These are phyloP conservation scores for Vanessa cardui DNA, from an alignment of 2,888 invertebrate genomes.

Conservation along the genomic window DNA sequence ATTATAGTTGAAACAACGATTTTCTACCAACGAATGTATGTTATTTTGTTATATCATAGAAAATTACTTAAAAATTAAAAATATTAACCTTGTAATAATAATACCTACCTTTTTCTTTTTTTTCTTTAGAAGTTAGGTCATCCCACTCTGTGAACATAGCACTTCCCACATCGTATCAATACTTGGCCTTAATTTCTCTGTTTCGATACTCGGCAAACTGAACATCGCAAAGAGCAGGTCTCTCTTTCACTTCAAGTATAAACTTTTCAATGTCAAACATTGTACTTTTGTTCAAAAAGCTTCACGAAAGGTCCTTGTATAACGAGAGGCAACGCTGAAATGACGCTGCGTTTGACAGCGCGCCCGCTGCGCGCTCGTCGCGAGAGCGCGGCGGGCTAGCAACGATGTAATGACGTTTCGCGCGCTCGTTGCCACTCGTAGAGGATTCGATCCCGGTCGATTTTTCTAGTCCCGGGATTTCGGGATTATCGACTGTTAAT, in stretches of 20 bases:
- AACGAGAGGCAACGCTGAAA: slow-evolving; percentile 1
- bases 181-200: slow-evolving; percentile 21
- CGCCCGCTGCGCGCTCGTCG: not conserved
- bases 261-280: slow-evolving; percentile 41
- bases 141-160: slow-evolving; percentile 38
- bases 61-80: slow-evolving; percentile 9
- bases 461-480: too few species aligned
- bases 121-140: slow-evolving; percentile 33
- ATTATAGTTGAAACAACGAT: slow-evolving; percentile 4
- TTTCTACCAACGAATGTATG: slow-evolving; percentile 2
- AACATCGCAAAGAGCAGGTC: slow-evolving; percentile 12
- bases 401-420: slow-evolving; percentile 33
- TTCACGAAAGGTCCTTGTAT: not conserved
- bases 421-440: slow-evolving; percentile 39
- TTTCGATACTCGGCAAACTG: slow-evolving; percentile 1
- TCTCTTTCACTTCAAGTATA: slow-evolving; percentile 42
- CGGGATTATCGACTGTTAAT: too few species aligned
- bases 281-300: slow-evolving; percentile 31
- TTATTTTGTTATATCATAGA: slow-evolving; percentile 4
- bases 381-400: slow-evolving; percentile 11
- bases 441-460: too few species aligned
- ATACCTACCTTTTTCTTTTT: slow-evolving; percentile 15
- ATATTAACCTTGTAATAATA: slow-evolving; percentile 15
- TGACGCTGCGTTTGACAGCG: slow-evolving; percentile 1
- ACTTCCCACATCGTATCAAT: slow-evolving; percentile 35